Evolutionary conservation across 1,140 invertebrate species (phyloP).

Genomic region (Eubasilissa regina): DNA sequence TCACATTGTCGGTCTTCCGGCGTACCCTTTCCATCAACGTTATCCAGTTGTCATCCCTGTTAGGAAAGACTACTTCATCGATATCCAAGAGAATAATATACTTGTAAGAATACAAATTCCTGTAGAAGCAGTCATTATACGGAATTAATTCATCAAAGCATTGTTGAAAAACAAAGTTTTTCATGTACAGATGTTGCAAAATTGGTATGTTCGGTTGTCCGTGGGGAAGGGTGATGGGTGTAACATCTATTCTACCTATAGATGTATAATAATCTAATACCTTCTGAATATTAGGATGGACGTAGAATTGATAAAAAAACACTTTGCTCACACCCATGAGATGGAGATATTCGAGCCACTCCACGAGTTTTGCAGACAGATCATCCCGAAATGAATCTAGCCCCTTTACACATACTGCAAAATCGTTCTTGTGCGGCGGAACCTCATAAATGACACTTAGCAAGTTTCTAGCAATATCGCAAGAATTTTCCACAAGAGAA

Average conservation of each 20-base stretch:
- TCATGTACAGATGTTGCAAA: constrained; percentile 89
- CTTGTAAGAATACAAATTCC: constrained; percentile 91
- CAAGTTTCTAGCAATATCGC: constrained; percentile 89
- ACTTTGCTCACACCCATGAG: constrained; percentile 93
- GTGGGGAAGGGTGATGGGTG: constrained; percentile 89
- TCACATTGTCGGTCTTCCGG: constrained; percentile 79
- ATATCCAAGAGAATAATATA: constrained; percentile 93
- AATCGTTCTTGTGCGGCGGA: constrained; percentile 81
- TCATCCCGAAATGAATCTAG: constrained; percentile 93
- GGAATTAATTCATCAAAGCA: constrained; percentile 95
- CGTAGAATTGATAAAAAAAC: constrained; percentile 91
- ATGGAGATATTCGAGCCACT: constrained; percentile 94
- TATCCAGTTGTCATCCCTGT: constrained; percentile 83
- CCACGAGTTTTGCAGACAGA: constrained; percentile 89
- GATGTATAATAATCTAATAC: constrained; percentile 87
- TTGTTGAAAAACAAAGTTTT: constrained; percentile 91
- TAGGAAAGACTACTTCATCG: constrained; percentile 95
- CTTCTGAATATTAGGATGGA: constrained; percentile 92
- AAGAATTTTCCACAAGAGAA: constrained; percentile 87
- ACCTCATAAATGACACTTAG: constrained; percentile 88
- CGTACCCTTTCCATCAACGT: constrained; percentile 84
- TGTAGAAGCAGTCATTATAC: constrained; percentile 97
- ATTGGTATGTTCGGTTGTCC: constrained; percentile 91
- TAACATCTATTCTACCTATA: constrained; percentile 85
- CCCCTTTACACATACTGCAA: constrained; percentile 95